These are phyloP conservation scores for Automeris io DNA, from an alignment of 2,888 invertebrate species.

Conservation along the genomic window DNA sequence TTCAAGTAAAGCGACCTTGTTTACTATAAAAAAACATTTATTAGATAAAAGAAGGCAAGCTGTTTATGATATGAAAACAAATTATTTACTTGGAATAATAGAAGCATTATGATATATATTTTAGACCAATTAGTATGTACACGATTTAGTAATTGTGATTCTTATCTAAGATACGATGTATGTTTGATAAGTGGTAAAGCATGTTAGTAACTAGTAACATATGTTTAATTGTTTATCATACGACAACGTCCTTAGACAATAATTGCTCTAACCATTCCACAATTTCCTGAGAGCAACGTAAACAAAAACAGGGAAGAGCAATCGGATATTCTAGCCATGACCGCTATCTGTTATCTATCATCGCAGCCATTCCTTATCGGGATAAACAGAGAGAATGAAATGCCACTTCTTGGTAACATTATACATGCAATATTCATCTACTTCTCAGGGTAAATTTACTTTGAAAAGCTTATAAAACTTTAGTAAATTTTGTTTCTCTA, in stretches of 20 bases:
- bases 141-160: not conserved
- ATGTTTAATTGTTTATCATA: not conserved
- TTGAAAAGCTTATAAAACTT: too few species aligned
- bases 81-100: not conserved
- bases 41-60: too few species aligned
- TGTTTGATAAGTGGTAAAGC: not conserved
- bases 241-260: not conserved
- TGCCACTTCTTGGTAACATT: too few species aligned
- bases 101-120: not conserved
- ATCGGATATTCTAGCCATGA: not conserved
- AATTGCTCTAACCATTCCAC: not conserved
- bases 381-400: too few species aligned
- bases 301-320: slow-evolving; percentile 1
- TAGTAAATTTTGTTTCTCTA: too few species aligned
- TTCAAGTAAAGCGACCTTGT: too few species aligned
- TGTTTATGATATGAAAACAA: not conserved
- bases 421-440: too few species aligned
- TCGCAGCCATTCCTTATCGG: too few species aligned
- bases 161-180: slow-evolving; percentile 1
- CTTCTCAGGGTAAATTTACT: too few species aligned
- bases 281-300: not conserved
- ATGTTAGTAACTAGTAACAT: not conserved
- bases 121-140: not conserved
- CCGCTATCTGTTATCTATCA: too few species aligned
- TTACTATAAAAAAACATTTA: too few species aligned